Percentiles rank a stretch among this genome's conserved stretches.
phyloP scores from a whole-genome alignment of 2,888 invertebrate genomes.

The Mantis religiosa region DNA sequence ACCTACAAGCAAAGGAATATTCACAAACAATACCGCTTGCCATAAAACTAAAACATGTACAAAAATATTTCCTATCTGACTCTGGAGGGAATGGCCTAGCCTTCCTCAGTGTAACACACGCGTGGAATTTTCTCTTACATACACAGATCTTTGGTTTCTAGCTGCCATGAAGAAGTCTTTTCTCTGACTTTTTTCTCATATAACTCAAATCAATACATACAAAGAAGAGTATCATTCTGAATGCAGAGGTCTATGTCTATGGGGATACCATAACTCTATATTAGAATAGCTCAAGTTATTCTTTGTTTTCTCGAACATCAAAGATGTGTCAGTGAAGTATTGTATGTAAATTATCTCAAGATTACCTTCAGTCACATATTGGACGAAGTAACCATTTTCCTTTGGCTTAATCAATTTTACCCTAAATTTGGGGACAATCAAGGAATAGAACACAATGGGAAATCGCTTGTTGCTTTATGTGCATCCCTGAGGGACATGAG shows the following conservation, averaged over 20 bases:
- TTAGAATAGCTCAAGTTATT: too few species aligned
- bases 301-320: too few species aligned
- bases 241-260: not conserved
- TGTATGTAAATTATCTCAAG: too few species aligned
- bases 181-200: constrained; percentile 15
- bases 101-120: not conserved
- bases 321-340: too few species aligned
- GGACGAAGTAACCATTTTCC: too few species aligned
- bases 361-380: too few species aligned
- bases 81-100: not conserved
- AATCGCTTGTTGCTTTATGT: too few species aligned
- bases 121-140: not conserved
- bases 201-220: not conserved
- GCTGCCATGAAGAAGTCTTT: constrained; percentile 26
- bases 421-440: too few species aligned
- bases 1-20: not conserved
- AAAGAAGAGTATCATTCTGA: not conserved
- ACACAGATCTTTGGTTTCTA: constrained; percentile 26
- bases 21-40: not conserved
- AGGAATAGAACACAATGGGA: too few species aligned
- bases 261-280: too few species aligned
- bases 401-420: too few species aligned
- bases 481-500: too few species aligned
- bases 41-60: not conserved
- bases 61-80: not conserved